phyloP scores from a whole-genome alignment of 2,888 invertebrate species.

The Zootermopsis nevadensis region DNA sequence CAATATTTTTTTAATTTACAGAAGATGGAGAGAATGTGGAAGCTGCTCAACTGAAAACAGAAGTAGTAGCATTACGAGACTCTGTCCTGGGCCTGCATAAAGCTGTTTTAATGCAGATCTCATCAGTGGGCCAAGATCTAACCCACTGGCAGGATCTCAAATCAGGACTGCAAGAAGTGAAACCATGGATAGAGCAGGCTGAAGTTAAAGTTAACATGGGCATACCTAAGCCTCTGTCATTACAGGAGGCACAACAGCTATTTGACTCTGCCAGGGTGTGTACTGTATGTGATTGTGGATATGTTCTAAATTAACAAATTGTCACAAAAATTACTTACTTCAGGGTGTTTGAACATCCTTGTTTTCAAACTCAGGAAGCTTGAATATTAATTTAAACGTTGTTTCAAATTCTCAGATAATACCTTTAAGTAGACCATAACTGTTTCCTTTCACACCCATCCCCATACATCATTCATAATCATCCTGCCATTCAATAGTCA shows the following conservation, averaged over 20 bases:
- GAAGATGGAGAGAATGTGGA: conserved; percentile 76
- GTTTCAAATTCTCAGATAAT: too few relatives aligned
- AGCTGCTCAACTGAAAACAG: conserved; percentile 78
- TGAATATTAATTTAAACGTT: too few relatives aligned
- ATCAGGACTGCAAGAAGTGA: conserved; percentile 79
- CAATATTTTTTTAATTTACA: conserved; percentile 50
- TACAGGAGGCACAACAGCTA: conserved; percentile 85
- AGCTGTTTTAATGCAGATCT: conserved; percentile 80
- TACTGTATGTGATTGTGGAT: neutral
- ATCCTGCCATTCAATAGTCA: too few relatives aligned
- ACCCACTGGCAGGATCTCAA: conserved; percentile 89
- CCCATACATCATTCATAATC: too few relatives aligned
- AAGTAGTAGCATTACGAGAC: conserved; percentile 80
- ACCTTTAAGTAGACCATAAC: too few relatives aligned
- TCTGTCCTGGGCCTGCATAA: conserved; percentile 81
- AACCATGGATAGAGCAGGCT: conserved; percentile 90
- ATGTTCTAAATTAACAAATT: too few relatives aligned
- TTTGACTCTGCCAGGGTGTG: conserved; percentile 73
- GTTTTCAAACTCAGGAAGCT: too few relatives aligned
- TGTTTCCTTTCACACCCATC: too few relatives aligned
- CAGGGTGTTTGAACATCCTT: too few relatives aligned
- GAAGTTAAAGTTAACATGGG: conserved; percentile 82
- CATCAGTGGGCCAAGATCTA: conserved; percentile 80
- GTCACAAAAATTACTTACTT: too few relatives aligned
- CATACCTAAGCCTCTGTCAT: conserved; percentile 78